Percentiles rank a stretch among this genome's conserved stretches.
These are phyloP conservation scores for Scaeva pyrastri DNA, from an alignment of 2,888 invertebrate species.

Conservation along the genomic window DNA sequence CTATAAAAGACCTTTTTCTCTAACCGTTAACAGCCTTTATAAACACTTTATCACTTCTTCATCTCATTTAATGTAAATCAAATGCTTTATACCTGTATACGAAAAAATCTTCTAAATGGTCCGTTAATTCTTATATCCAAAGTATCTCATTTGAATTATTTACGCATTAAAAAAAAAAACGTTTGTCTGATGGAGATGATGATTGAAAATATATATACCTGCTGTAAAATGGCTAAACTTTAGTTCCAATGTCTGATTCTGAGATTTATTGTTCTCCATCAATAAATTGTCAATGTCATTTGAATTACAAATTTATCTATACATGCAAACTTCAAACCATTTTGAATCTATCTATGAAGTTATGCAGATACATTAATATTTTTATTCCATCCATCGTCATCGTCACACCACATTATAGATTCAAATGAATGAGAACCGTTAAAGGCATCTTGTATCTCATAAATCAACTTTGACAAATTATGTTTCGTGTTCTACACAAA, in stretches of 20 bases:
- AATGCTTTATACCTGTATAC: background rate
- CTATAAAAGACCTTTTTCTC: background rate
- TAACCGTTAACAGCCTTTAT: background rate
- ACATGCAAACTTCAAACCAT: slow-evolving; percentile 6
- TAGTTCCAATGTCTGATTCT: slow-evolving; percentile 37
- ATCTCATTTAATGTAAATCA: background rate
- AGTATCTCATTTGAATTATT: slow-evolving; percentile 55
- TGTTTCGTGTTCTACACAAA: slow-evolving; percentile 65
- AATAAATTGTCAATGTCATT: slow-evolving; percentile 56
- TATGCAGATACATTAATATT: background rate
- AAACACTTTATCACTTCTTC: too few species aligned
- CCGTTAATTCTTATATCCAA: slow-evolving; percentile 7
- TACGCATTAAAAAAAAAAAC: background rate
- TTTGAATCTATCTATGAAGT: slow-evolving; percentile 3
- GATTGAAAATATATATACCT: too few species aligned
- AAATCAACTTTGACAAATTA: slow-evolving; percentile 66
- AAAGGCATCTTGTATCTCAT: slow-evolving; percentile 47
- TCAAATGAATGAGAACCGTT: slow-evolving; percentile 1
- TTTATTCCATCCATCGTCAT: background rate
- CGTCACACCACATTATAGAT: background rate
- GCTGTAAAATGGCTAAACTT: background rate
- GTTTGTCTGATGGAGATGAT: background rate
- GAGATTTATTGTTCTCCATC: slow-evolving; percentile 48
- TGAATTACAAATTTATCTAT: slow-evolving; percentile 67
- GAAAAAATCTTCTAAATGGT: background rate